Percentiles rank a stretch among this genome's conserved stretches.
phyloP scores from a whole-genome alignment of 2,888 invertebrate genomes.

The Endomychus coccineus region DNA sequence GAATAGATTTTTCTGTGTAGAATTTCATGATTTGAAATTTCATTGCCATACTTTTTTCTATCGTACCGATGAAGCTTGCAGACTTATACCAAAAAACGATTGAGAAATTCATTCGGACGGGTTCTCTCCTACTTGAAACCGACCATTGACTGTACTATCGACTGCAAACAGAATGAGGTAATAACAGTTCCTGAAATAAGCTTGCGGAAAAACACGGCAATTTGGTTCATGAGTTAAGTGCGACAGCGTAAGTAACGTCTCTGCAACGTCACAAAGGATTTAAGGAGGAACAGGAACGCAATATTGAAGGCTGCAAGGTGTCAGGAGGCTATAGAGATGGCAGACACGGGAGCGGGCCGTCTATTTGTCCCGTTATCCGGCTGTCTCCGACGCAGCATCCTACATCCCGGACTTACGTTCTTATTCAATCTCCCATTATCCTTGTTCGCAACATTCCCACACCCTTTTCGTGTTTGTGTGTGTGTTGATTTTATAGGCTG shows the following conservation, averaged over 20 bases:
- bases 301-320: conserved; percentile 15
- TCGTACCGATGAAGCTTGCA: too few relatives aligned
- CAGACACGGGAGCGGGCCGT: conserved; percentile 12
- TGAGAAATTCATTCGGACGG: too few relatives aligned
- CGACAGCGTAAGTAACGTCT: conserved; percentile 13
- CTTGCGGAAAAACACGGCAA: too few relatives aligned
- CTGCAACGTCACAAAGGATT: conserved; percentile 14
- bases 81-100: too few relatives aligned
- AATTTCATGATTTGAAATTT: too few relatives aligned
- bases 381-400: conserved; percentile 6
- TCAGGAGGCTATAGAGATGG: too few relatives aligned
- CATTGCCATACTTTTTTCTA: too few relatives aligned
- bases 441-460: conserved; percentile 13
- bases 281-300: conserved; percentile 6
- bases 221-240: conserved; percentile 6
- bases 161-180: too few relatives aligned
- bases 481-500: conserved; percentile 13
- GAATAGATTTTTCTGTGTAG: too few relatives aligned
- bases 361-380: conserved; percentile 6
- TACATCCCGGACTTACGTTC: conserved; percentile 10
- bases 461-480: conserved; percentile 11
- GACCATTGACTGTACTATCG: too few relatives aligned
- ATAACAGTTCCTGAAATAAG: too few relatives aligned
- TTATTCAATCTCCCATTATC: conserved; percentile 16
- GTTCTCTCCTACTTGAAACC: too few relatives aligned